These are phyloP conservation scores for Periophthalmus modestus DNA, from an alignment of 2,113 vertebrate genomes.

Conservation along the genomic window DNA sequence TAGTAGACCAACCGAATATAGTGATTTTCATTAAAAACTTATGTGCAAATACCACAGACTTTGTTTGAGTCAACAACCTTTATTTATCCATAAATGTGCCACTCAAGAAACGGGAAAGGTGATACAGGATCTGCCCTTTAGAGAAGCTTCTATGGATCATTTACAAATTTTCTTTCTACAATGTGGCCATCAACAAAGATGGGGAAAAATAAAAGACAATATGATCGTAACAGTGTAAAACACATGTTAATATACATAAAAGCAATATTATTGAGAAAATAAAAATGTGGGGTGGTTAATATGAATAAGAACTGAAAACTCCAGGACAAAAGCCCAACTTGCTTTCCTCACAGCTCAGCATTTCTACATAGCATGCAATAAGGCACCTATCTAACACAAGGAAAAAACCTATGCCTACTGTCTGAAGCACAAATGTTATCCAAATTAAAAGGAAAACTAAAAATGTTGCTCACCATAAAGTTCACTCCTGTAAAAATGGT, in stretches of 20 bases:
- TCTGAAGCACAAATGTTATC: conserved; percentile 77
- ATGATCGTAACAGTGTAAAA: conserved; percentile 78
- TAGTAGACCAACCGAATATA: background rate
- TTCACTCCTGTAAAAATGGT: conserved; percentile 79
- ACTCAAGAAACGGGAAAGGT: conserved; percentile 74
- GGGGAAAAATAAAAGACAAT: conserved; percentile 64
- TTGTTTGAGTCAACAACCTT: conserved; percentile 79
- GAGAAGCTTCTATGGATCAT: conserved; percentile 76
- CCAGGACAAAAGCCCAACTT: conserved; percentile 64
- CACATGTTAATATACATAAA: conserved; percentile 77
- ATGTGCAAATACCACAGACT: conserved; percentile 17
- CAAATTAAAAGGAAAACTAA: conserved; percentile 61
- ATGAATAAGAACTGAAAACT: conserved; percentile 74
- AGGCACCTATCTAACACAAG: conserved; percentile 86
- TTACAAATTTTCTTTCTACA: conserved; percentile 72
- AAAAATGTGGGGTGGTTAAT: conserved; percentile 76
- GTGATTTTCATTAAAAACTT: no score
- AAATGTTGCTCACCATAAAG: conserved; percentile 72
- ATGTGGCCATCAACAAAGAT: conserved; percentile 72
- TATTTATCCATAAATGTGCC: conserved; percentile 82
- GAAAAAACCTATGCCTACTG: conserved; percentile 81
- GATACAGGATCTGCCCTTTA: conserved; percentile 73
- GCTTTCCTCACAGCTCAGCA: conserved; percentile 73
- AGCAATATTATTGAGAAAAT: conserved; percentile 69
- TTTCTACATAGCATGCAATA: conserved; percentile 84